phyloP scores from a whole-genome alignment of 2,888 invertebrate genomes.

The Panopea generosa region DNA sequence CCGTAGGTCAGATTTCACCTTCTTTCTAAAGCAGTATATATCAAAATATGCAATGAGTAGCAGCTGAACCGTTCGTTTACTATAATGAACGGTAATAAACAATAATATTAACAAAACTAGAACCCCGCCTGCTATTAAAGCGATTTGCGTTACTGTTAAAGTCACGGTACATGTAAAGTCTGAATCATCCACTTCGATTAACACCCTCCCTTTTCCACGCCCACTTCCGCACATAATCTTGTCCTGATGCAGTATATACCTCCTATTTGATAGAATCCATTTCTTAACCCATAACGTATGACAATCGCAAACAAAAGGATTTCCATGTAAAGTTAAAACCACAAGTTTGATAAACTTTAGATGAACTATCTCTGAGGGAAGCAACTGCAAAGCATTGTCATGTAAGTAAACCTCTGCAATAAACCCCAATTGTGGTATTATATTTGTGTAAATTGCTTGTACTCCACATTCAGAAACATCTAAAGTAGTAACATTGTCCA shows the following conservation, averaged over 20 bases:
- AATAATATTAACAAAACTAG: slow-evolving; percentile 10
- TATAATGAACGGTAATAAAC: neutral
- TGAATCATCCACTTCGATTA: slow-evolving; percentile 26
- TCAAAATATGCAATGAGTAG: slow-evolving; percentile 29
- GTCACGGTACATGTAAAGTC: slow-evolving; percentile 24
- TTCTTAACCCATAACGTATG: slow-evolving; percentile 67
- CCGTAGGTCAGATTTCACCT: neutral
- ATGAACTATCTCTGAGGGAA: slow-evolving; percentile 49
- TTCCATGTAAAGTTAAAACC: slow-evolving; percentile 41
- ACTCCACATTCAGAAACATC: slow-evolving; percentile 53
- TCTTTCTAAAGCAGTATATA: slow-evolving; percentile 22
- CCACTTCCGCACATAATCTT: slow-evolving; percentile 38
- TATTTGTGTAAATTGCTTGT: slow-evolving; percentile 15
- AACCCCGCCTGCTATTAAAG: slow-evolving; percentile 5
- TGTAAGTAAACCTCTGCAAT: slow-evolving; percentile 40
- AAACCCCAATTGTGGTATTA: slow-evolving; percentile 26
- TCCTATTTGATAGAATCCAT: slow-evolving; percentile 51
- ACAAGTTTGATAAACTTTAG: slow-evolving; percentile 26
- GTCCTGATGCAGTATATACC: slow-evolving; percentile 20
- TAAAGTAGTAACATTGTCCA: slow-evolving; percentile 39
- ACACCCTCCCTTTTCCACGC: slow-evolving; percentile 8
- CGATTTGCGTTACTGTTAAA: neutral
- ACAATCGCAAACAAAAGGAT: slow-evolving; percentile 68
- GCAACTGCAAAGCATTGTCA: slow-evolving; percentile 43
- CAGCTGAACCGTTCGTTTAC: slow-evolving; percentile 10